phyloP scores from a whole-genome alignment of 2,797 vertebrate genomes.

The Ispidina picta region DNA sequence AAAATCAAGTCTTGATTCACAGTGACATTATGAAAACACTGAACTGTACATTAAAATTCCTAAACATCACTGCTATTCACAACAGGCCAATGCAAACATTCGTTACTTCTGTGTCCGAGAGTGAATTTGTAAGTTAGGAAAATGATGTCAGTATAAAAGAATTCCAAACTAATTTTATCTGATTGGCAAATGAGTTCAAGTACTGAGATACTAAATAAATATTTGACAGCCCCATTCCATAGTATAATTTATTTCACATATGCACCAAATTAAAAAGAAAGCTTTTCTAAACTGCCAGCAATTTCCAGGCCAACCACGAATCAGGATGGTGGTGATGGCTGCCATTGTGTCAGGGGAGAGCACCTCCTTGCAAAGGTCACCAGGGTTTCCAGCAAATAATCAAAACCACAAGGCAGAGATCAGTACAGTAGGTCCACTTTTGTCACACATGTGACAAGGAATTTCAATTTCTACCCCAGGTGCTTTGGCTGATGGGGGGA shows the following conservation, averaged over 20 bases:
- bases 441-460: neutral
- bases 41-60: constrained; percentile 56
- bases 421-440: neutral
- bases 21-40: constrained; percentile 57
- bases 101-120: constrained; percentile 33
- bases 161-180: constrained; percentile 72
- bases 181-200: constrained; percentile 61
- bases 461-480: neutral
- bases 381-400: neutral
- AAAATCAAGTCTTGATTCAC: constrained; percentile 54
- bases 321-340: neutral
- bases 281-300: constrained; percentile 22
- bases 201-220: constrained; percentile 68
- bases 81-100: constrained; percentile 61
- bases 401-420: neutral
- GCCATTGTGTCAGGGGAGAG: neutral
- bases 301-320: constrained; percentile 50
- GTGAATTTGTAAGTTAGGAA: constrained; percentile 46
- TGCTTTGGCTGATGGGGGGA: neutral
- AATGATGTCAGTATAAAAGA: constrained; percentile 66
- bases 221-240: constrained; percentile 59
- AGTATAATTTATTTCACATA: constrained; percentile 68
- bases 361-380: constrained; percentile 20
- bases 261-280: constrained; percentile 53
- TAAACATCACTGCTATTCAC: constrained; percentile 54